These are phyloP conservation scores for Tychaedon coryphoeus DNA, from an alignment of 2,113 vertebrate species.

Conservation along the genomic window DNA sequence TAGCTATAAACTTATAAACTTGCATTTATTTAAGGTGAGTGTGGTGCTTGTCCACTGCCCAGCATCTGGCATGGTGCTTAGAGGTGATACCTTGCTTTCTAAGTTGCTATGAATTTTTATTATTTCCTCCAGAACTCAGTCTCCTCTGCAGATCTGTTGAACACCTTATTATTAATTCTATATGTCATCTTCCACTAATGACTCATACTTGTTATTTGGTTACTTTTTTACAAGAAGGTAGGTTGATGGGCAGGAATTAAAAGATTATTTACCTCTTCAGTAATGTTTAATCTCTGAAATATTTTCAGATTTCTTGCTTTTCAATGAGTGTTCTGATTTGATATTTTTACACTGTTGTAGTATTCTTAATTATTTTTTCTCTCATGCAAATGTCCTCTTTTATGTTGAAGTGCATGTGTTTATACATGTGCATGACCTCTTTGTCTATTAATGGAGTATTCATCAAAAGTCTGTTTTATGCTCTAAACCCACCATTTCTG, in stretches of 20 bases:
- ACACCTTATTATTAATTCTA: not conserved
- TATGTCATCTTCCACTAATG: not conserved
- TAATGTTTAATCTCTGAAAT: not conserved
- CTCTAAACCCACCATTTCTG: not conserved
- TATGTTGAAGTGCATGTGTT: not conserved
- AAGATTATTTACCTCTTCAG: not conserved
- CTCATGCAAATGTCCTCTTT: not conserved
- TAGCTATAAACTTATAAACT: not conserved
- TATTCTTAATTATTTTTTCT: not conserved
- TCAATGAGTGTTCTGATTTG: not conserved
- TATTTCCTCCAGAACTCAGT: not conserved
- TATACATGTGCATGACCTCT: not conserved
- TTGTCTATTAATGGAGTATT: not conserved
- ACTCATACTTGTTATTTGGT: not conserved
- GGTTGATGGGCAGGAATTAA: not conserved
- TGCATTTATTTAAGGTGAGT: not conserved
- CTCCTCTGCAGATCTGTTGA: not conserved
- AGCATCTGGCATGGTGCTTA: not conserved
- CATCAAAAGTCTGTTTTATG: not conserved
- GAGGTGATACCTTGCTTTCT: not conserved
- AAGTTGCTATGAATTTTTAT: not conserved
- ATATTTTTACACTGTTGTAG: not conserved
- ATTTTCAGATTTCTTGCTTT: not conserved
- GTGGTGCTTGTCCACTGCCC: not conserved
- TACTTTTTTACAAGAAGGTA: not conserved